A percentile compares a stretch with the other conserved stretches of the same genome.
phyloP scores from a whole-genome alignment of 2,113 vertebrate genomes.

The Ifrita kowaldi region DNA sequence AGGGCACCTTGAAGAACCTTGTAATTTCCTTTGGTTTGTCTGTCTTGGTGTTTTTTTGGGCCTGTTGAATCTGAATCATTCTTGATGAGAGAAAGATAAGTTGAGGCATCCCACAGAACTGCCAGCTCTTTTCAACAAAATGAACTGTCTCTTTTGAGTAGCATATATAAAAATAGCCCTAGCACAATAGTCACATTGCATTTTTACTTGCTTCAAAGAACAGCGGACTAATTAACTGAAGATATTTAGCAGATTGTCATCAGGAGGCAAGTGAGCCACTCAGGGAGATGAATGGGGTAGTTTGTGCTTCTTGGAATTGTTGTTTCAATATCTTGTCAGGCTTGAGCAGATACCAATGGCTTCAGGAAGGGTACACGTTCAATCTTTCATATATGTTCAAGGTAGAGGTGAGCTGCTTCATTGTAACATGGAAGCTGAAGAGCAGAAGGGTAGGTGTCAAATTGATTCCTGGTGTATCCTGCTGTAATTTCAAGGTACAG shows the following conservation, averaged over 20 bases:
- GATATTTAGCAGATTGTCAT: conserved; percentile 38
- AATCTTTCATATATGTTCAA: neutral
- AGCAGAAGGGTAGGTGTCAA: neutral
- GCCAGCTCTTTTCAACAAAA: neutral
- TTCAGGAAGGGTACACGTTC: neutral
- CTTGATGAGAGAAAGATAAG: neutral
- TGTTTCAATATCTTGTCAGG: neutral
- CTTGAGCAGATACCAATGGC: neutral
- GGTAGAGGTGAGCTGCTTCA: neutral
- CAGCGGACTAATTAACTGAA: neutral
- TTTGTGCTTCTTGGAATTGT: neutral
- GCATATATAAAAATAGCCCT: neutral
- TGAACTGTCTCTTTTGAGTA: neutral
- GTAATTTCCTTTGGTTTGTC: neutral
- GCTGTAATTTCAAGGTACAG: neutral
- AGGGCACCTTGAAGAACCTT: neutral
- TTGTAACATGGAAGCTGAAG: neutral
- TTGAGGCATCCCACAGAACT: neutral
- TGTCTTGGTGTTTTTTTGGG: neutral
- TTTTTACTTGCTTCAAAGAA: conserved; percentile 40
- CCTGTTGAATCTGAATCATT: neutral
- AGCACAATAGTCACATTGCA: neutral
- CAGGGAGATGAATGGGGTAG: neutral
- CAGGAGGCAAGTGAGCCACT: conserved; percentile 28
- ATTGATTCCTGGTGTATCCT: neutral